Evolutionary conservation across 1,140 invertebrate species (phyloP), one percentile per base, ranked within the genome.

Genomic region (Aphis gossypii): DNA sequence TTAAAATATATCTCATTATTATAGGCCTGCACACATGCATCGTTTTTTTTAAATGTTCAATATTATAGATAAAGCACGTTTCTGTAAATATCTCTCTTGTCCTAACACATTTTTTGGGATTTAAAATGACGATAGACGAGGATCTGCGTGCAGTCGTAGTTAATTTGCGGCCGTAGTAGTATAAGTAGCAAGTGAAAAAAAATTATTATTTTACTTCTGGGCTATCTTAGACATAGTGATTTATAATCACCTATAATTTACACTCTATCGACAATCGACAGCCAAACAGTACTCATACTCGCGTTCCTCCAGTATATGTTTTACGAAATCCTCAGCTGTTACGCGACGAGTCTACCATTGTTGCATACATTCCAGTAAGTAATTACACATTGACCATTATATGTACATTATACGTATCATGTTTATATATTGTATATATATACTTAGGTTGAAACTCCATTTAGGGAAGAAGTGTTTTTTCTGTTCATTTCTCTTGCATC

Each of bases 41-140:
- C 83, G 84, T 84, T 30, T 84, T 46, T 20, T 21, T 68, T 30
- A 83, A 83, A 83, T 83, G 21, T 83, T 38, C 2, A 38, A 82
- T 82, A 82, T 21, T 25, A 46, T 86, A 86, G 84, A 46, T 86
- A 46, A 44, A 25, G 44, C 84, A 86, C 84, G 84, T 86, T 46
- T 46, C 11, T 9, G 76, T 23, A 23, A 83, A 46, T 86, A 86
- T 46, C 41, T 86, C 41, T 25, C 21, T 41, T 46, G 23, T 25
- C 25, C 84, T 14, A 86, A 11, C 41, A 86, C 38, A 46, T 46
- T 30, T 44, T 11, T 46, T 14, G 84, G 84, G 44, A 41, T 30
- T 86, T 46, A 86, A 25, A 84, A 6, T 44, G 1, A 30, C 35
- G 76, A 38, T n/a, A n/a, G n/a, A 76, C 60, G 60, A 83, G 1